phyloP scores from a whole-genome alignment of 2,113 vertebrate species.

The Theristicus caerulescens region DNA sequence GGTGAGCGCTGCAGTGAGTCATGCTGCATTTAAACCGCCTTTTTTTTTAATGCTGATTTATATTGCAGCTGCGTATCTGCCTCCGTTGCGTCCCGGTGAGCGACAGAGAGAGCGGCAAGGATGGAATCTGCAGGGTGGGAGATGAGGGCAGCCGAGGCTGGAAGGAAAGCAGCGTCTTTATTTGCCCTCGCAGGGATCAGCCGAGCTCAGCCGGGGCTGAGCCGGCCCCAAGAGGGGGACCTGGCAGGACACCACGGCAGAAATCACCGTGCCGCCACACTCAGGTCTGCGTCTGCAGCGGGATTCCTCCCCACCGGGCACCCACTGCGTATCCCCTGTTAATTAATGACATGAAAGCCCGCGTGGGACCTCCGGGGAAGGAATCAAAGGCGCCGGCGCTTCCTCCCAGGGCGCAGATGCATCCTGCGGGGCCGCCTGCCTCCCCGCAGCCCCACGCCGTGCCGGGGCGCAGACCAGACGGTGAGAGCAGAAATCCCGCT shows the following conservation, averaged over 20 bases:
- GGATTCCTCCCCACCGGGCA: background rate
- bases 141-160: background rate
- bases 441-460: fast-evolving
- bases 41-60: background rate
- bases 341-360: background rate
- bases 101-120: fast-evolving
- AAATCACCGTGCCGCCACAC: background rate
- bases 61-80: background rate
- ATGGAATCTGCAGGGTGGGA: background rate
- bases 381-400: background rate
- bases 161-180: background rate
- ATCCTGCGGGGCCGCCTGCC: fast-evolving
- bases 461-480: fast-evolving
- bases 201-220: background rate
- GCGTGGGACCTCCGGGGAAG: background rate
- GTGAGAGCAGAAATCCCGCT: background rate
- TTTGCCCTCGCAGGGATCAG: background rate
- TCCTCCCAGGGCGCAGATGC: background rate
- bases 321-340: background rate
- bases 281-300: background rate
- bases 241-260: background rate
- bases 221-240: fast-evolving
- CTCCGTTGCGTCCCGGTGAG: background rate
- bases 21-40: background rate
- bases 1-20: background rate